Evolutionary conservation across 2,113 vertebrate species (phyloP), one percentile per base, ranked within the genome.

Genomic region (Amblyopsis rosae): DNA sequence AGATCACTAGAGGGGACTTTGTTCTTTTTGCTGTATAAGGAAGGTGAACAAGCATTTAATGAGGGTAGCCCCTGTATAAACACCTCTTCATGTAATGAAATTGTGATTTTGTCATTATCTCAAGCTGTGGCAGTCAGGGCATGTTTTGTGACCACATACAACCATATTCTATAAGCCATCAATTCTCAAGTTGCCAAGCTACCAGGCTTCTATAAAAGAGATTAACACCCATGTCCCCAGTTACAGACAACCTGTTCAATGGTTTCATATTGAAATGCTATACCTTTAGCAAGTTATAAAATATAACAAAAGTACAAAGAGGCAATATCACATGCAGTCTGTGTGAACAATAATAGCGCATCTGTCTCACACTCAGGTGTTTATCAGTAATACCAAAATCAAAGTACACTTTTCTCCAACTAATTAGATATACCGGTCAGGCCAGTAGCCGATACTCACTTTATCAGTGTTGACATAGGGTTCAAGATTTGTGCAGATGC

Each of bases 221-320:
- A 83, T 85, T 65, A 63, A 87, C 77, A 70, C 45, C 49, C 9
- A 57, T 65, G 47, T 75, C 61, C 80, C 65, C 59, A 66, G 62
- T 17, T 65, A 72, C 71, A 55, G 1, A 51, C 35, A 70, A 12
- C 11, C 12, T 9, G 53, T 48, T 51, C 51, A 0, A 46, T 49
- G 50, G 33, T 12, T 33, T 11, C 35, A 62, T 72, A 72, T 63
- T 63, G 62, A 48, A 50, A 49, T 9, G 64, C 13, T 49, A 26
- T 12, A 54, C 76, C n/a, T 35, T 50, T 50, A 50, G 9, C 49
- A 50, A 12, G 49, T n/a, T n/a, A n/a, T n/a, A 8, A 13, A 13
- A 50, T 4, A 13, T 12, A 13, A 13, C n/a, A 50, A 50, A 13
- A 10, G 11, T 12, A 51, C 11, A 51, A 51, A 51, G 49, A 3